Conservation (phyloP, 2,113 vertebrate genomes). For the Emydura subglobosa region DNA sequence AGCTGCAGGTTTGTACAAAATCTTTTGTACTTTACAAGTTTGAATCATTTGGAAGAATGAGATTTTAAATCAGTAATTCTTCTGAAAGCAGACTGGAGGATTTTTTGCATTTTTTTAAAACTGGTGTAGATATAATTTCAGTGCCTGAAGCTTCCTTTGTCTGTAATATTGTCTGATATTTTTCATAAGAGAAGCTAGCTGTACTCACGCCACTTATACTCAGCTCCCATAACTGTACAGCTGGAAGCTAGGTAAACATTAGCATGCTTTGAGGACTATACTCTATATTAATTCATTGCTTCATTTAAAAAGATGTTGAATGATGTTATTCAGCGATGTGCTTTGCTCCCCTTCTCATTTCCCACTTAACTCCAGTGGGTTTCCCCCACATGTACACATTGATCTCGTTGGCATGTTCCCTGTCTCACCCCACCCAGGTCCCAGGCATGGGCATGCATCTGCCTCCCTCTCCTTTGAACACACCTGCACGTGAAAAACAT, state of each 20-base stretch:
- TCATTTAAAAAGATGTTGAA: not conserved
- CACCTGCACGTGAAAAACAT: not conserved
- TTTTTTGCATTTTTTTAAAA: fast-evolving
- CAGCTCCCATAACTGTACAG: not conserved
- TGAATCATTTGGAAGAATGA: conserved; percentile 52
- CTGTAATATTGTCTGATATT: not conserved
- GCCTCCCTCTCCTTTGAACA: not conserved
- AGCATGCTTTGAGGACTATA: not conserved
- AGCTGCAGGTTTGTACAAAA: conserved; percentile 45
- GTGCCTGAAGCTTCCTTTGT: not conserved
- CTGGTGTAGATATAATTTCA: not conserved
- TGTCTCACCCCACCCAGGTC: not conserved
- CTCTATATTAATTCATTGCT: not conserved
- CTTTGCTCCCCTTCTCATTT: not conserved
- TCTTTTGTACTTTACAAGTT: conserved; percentile 38
- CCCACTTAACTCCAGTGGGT: not conserved
- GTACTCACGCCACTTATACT: not conserved
- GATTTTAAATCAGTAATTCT: conserved; percentile 17
- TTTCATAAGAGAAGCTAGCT: fast-evolving
- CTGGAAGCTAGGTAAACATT: not conserved
- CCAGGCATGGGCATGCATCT: not conserved
- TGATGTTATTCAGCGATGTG: not conserved
- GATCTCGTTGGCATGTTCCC: not conserved
- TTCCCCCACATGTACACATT: not conserved
- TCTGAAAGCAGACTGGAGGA: not conserved